Conservation (phyloP, 1,140 invertebrate genomes). For the Pogonomyrmex barbatus region DNA sequence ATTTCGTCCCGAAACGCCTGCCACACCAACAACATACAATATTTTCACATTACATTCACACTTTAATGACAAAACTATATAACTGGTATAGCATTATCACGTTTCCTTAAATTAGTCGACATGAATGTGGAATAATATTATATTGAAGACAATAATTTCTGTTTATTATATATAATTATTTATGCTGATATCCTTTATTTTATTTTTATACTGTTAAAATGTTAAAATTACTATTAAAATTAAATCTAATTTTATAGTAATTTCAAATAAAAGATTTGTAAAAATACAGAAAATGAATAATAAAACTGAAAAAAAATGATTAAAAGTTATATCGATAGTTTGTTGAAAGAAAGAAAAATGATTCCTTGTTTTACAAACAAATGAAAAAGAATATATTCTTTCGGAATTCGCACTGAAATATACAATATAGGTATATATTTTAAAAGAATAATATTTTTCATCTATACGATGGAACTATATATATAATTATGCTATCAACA, state of each 20-base stretch:
- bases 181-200: background rate
- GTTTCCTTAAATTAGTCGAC: background rate
- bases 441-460: background rate
- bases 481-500: too few species aligned
- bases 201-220: background rate
- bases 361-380: constrained; percentile 64
- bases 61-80: constrained; percentile 65
- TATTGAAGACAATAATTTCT: background rate
- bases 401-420: constrained; percentile 75
- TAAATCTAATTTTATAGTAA: background rate
- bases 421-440: constrained; percentile 3
- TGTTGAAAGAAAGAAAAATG: constrained; percentile 69
- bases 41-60: constrained; percentile 87
- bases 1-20: constrained; percentile 98
- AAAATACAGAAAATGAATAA: background rate
- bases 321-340: background rate
- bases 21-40: constrained; percentile 88
- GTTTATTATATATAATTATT: background rate
- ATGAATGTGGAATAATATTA: background rate
- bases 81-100: background rate
- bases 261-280: background rate
- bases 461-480: background rate
- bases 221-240: background rate
- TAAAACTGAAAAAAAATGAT: constrained; percentile 11
- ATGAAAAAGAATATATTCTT: constrained; percentile 60